phyloP scores from a whole-genome alignment of 2,797 vertebrate genomes.

The Pseudomugil gertrudae region DNA sequence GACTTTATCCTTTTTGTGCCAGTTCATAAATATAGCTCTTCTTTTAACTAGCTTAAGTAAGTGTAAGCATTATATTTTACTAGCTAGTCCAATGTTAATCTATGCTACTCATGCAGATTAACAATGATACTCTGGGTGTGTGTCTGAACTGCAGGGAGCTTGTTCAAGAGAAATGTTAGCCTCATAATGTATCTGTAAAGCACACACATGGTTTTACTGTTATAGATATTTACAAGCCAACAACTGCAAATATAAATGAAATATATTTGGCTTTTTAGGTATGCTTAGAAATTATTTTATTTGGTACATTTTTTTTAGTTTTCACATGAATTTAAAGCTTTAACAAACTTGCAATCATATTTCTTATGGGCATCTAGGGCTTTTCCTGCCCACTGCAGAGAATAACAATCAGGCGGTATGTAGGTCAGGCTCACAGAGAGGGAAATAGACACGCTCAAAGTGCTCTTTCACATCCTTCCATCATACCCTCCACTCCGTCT shows the following conservation, averaged over 20 bases:
- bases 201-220: conserved; percentile 5
- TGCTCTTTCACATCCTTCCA: conserved; percentile 45
- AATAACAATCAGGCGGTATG: conserved; percentile 73
- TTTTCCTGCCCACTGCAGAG: conserved; percentile 41
- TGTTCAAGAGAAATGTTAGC: conserved; percentile 22
- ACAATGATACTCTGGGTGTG: conserved; percentile 19
- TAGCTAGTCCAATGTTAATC: too few relatives aligned
- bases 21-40: not conserved
- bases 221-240: conserved; percentile 27
- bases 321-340: conserved; percentile 12
- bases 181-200: conserved; percentile 48
- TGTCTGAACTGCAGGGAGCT: conserved; percentile 16
- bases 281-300: not conserved
- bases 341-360: not conserved
- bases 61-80: not conserved
- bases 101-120: too few relatives aligned
- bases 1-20: not conserved
- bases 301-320: not conserved
- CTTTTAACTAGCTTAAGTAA: not conserved
- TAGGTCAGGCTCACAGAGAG: conserved; percentile 72
- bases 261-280: not conserved
- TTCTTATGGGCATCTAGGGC: conserved; percentile 29
- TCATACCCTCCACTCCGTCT: conserved; percentile 37
- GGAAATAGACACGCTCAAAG: conserved; percentile 43
- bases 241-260: not conserved